phyloP scores from a whole-genome alignment of 2,888 invertebrate genomes.

The Zygogramma bicolorata region DNA sequence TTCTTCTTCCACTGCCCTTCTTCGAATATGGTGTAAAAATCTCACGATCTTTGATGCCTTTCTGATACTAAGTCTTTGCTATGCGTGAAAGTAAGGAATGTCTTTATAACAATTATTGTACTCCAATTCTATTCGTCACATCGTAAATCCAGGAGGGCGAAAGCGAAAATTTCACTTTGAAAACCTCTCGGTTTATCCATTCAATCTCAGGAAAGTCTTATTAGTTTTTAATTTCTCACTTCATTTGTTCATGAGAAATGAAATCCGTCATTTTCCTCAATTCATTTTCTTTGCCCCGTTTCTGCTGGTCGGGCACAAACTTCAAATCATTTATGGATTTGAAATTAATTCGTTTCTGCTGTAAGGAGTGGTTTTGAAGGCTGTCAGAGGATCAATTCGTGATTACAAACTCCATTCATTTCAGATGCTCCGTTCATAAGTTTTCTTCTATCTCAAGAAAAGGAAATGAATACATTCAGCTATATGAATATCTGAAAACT shows the following conservation, averaged over 20 bases:
- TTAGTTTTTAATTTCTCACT: background rate
- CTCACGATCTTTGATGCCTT: too few relatives aligned
- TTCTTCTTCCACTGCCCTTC: too few relatives aligned
- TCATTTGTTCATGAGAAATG: background rate
- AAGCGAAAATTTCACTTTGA: background rate
- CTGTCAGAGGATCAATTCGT: constrained; percentile 47
- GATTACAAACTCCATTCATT: constrained; percentile 52
- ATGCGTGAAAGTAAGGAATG: too few relatives aligned
- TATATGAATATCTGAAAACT: background rate
- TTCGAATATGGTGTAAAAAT: too few relatives aligned
- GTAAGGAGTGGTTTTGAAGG: constrained; percentile 41
- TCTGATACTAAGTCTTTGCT: too few relatives aligned
- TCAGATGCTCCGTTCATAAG: constrained; percentile 18
- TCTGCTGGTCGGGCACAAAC: constrained; percentile 30
- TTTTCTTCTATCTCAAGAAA: constrained; percentile 29
- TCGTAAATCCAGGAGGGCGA: too few relatives aligned
- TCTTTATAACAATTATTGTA: too few relatives aligned
- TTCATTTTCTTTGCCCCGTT: background rate
- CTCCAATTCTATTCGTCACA: too few relatives aligned
- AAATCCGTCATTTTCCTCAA: background rate
- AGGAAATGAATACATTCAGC: background rate
- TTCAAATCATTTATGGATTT: constrained; percentile 42
- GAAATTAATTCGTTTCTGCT: constrained; percentile 48
- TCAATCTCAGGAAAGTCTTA: background rate
- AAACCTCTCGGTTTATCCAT: background rate